Evolutionary conservation across 2,797 vertebrate genomes (phyloP), one percentile per base, ranked within the genome.

Genomic region (Dipus sagitta): DNA sequence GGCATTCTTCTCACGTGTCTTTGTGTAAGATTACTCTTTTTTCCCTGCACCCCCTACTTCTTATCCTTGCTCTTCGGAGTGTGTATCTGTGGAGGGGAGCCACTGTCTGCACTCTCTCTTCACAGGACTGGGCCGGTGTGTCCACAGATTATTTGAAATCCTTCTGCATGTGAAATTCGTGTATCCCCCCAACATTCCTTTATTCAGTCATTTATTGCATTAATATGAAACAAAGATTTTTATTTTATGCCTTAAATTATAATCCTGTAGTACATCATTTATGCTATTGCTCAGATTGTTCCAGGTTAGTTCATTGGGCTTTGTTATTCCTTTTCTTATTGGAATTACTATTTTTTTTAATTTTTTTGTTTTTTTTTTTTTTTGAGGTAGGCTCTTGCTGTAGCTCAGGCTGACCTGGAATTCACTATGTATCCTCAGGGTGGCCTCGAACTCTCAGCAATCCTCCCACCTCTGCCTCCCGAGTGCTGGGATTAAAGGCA

Each of bases 231-330:
- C 62, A 88, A 18, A 30, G 64, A 6, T 86, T 58, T 91, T 81
- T 91, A 65, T 81, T 88, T 83, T 84, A 23, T 62, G 72, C 72
- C 65, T 65, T 38, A 64, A 88, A 84, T 88, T 76, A 76, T 67
- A 88, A 88, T 71, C 54, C 34, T 76, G 18, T 24, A 47, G 78
- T 85, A 30, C 58, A 65, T 92, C 92, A 79, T 94, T 95, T 80
- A 91, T 95, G 76, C 87, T 86, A 58, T 78, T 86, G 34, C 58
- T 94, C 88, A 60, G 3, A 81, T 82, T 85, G 38, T 89, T 77
- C 79, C 28, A 71, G 79, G 30, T 93, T 90, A 64, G 82, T 79
- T 26, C 47, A 47, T 47, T 30, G 91, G 78, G 58, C 72, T 42
- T 80, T 60, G 21, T 4, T 58, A 28, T 87, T 15, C 30, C 42